These are phyloP conservation scores for Cylloceria caligata DNA, from an alignment of 2,888 invertebrate species.

Conservation along the genomic window DNA sequence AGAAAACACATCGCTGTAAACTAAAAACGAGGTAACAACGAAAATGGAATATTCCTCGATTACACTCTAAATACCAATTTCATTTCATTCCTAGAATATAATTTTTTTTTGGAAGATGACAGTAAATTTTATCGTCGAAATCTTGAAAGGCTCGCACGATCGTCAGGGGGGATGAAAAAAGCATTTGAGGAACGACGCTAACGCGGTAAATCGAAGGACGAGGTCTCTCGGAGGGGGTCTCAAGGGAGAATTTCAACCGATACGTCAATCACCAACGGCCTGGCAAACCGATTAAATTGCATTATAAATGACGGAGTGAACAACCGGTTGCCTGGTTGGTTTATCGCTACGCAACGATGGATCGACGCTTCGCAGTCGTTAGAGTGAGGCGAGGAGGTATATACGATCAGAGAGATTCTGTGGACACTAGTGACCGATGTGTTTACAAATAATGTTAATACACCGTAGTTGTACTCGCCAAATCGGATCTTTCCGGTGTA, in stretches of 20 bases:
- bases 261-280: conserved; percentile 70
- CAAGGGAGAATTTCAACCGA: conserved; percentile 61
- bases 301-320: conserved; percentile 75
- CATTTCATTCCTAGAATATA: not conserved
- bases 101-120: conserved; percentile 1
- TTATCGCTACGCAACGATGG: conserved; percentile 42
- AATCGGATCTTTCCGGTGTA: not conserved
- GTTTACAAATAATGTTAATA: conserved; percentile 2
- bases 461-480: not conserved
- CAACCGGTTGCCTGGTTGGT: conserved; percentile 47
- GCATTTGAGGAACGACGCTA: conserved; percentile 52
- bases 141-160: conserved; percentile 30
- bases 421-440: not conserved
- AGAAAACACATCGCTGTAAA: not conserved
- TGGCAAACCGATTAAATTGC: conserved; percentile 75
- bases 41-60: not conserved
- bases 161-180: conserved; percentile 56
- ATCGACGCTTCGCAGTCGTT: conserved; percentile 23
- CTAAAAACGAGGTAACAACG: not conserved
- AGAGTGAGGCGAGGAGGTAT: not conserved
- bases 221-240: conserved; percentile 50
- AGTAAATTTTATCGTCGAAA: conserved; percentile 23
- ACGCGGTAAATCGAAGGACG: conserved; percentile 65
- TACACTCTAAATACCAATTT: not conserved
- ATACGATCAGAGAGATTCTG: conserved; percentile 11